phyloP scores from a whole-genome alignment of 2,797 vertebrate genomes.

The Naso thynnoides region DNA sequence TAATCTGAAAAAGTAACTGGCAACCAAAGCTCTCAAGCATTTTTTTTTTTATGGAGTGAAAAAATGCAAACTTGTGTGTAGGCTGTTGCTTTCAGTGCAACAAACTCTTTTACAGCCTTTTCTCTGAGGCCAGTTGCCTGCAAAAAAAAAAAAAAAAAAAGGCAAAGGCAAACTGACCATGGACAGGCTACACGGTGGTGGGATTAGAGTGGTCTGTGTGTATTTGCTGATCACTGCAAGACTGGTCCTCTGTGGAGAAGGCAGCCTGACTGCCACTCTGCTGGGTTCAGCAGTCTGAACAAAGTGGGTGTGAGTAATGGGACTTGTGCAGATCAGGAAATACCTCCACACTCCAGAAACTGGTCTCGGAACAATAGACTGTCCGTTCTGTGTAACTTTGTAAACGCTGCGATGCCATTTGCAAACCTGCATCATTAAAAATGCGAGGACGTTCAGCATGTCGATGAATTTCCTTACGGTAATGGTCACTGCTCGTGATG shows the following conservation, averaged over 20 bases:
- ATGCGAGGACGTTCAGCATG: neutral
- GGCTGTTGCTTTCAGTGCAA: slow-evolving; percentile 49
- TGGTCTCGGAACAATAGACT: slow-evolving; percentile 30
- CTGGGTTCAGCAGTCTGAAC: slow-evolving; percentile 86
- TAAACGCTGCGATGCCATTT: neutral
- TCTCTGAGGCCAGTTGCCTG: slow-evolving; percentile 58
- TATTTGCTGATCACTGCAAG: slow-evolving; percentile 85
- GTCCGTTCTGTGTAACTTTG: neutral
- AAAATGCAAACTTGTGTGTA: slow-evolving; percentile 33
- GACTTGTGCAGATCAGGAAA: slow-evolving; percentile 66
- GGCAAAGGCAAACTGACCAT: slow-evolving; percentile 52
- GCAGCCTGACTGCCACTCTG: slow-evolving; percentile 76
- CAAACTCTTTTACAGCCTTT: slow-evolving; percentile 53
- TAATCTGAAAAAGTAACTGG: too few species aligned
- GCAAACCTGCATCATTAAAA: neutral
- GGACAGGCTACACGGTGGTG: slow-evolving; percentile 61
- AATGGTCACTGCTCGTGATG: neutral
- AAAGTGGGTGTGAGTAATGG: slow-evolving; percentile 73
- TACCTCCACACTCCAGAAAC: slow-evolving; percentile 42
- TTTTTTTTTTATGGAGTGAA: too few species aligned
- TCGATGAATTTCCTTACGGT: neutral
- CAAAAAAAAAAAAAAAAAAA: slow-evolving; percentile 38
- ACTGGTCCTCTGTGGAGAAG: slow-evolving; percentile 72
- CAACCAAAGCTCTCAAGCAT: too few species aligned
- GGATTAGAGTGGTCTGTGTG: slow-evolving; percentile 82